phyloP scores from a whole-genome alignment of 2,888 invertebrate species.

The Phengaris arion region DNA sequence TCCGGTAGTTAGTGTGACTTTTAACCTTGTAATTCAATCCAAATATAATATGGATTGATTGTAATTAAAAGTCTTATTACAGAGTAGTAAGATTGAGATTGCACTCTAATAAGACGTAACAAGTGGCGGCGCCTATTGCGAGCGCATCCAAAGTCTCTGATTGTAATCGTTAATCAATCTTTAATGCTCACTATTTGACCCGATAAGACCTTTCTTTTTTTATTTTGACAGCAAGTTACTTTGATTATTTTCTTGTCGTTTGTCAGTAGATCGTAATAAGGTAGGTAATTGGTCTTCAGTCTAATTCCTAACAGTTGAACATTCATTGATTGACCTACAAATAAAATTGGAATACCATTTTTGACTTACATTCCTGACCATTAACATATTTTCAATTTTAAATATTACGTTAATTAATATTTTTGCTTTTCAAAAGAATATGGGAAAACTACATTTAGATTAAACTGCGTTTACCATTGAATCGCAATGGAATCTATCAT shows the following conservation, averaged over 20 bases:
- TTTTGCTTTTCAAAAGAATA: neutral
- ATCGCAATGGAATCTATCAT: slow-evolving; percentile 31
- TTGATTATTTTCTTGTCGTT: neutral
- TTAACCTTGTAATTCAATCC: slow-evolving; percentile 44
- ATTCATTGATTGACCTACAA: neutral
- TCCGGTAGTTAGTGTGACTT: slow-evolving; percentile 41
- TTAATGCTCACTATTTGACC: slow-evolving; percentile 23
- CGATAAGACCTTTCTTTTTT: neutral
- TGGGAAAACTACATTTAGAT: neutral
- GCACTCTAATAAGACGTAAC: neutral
- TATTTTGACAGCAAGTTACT: slow-evolving; percentile 1
- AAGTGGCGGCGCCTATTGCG: slow-evolving; percentile 17
- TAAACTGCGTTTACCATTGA: neutral
- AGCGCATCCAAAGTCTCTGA: slow-evolving; percentile 13
- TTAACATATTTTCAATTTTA: neutral
- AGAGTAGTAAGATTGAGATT: neutral
- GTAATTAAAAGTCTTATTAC: neutral
- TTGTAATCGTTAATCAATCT: slow-evolving; percentile 7
- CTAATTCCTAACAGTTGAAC: neutral
- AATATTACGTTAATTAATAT: neutral
- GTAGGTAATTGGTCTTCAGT: neutral
- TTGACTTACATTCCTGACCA: too few relatives aligned
- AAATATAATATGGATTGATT: slow-evolving; percentile 21
- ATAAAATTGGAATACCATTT: too few relatives aligned
- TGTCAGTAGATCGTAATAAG: neutral